A percentile compares a stretch with the other conserved stretches of the same genome.
Conservation (phyloP, 1,140 invertebrate species). For the Nephila pilipes region DNA sequence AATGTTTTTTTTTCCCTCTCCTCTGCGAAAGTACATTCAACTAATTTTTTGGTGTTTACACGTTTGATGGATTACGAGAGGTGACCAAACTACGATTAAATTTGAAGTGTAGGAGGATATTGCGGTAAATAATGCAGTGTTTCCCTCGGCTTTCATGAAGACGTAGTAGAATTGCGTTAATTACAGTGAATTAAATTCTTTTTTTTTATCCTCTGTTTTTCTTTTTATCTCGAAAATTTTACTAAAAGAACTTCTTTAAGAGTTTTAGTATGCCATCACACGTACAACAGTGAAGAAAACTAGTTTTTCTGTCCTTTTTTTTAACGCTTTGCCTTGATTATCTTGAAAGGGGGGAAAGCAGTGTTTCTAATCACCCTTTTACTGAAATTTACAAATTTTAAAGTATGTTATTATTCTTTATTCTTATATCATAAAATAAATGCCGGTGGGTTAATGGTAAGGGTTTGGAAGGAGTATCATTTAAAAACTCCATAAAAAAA, state of each 20-base stretch:
- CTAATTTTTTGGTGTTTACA: slow-evolving; percentile 57
- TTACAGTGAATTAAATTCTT: slow-evolving; percentile 47
- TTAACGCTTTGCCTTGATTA: not conserved
- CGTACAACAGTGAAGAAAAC: slow-evolving; percentile 2
- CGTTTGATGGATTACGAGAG: slow-evolving; percentile 59
- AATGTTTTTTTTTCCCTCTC: not conserved
- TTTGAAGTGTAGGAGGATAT: slow-evolving; percentile 29
- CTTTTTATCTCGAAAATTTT: slow-evolving; percentile 23
- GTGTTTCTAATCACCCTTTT: not conserved
- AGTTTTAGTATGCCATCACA: slow-evolving; percentile 27
- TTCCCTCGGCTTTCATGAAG: slow-evolving; percentile 13
- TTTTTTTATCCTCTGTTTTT: slow-evolving; percentile 28
- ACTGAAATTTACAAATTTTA: not conserved
- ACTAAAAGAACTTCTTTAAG: slow-evolving; percentile 25
- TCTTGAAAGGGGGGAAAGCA: not conserved
- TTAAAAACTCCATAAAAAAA: not conserved
- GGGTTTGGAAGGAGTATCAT: not conserved
- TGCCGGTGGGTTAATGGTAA: not conserved
- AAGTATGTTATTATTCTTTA: not conserved
- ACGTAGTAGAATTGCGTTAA: slow-evolving; percentile 63
- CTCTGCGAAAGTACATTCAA: not conserved
- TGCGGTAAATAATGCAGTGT: slow-evolving; percentile 8
- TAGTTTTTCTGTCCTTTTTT: not conserved
- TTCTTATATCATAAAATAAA: not conserved
- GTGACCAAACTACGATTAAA: slow-evolving; percentile 62